Conservation (phyloP, 2,797 vertebrate species). For the Carduelis carduelis region DNA sequence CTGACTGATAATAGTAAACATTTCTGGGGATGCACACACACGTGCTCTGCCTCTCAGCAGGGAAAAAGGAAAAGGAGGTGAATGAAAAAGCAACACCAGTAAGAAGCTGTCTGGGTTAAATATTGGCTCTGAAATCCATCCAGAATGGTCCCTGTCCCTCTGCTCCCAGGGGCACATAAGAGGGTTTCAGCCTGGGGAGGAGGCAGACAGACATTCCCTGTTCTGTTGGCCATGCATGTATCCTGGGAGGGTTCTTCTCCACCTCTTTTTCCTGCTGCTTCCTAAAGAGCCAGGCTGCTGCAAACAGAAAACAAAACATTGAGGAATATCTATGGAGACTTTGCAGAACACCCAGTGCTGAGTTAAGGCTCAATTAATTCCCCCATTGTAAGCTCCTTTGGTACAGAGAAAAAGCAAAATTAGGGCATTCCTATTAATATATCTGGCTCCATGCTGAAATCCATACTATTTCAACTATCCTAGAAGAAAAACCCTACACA, state of each 20-base stretch:
- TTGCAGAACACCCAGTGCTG: not conserved
- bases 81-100: not conserved
- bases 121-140: not conserved
- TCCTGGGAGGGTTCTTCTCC: not conserved
- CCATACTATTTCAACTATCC: not conserved
- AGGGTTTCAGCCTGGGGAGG: not conserved
- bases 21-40: not conserved
- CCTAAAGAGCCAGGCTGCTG: not conserved
- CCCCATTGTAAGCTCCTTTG: not conserved
- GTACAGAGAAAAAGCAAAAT: not conserved
- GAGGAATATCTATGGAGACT: not conserved
- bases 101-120: not conserved
- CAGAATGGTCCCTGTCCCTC: not conserved
- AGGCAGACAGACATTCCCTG: not conserved
- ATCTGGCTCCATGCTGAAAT: not conserved
- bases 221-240: fast-evolving
- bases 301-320: not conserved
- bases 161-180: not conserved
- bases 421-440: not conserved
- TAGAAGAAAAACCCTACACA: not conserved
- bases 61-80: not conserved
- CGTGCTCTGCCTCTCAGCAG: not conserved
- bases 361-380: not conserved
- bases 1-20: not conserved
- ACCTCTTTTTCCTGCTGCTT: not conserved